Evolutionary conservation across 2,888 invertebrate genomes (phyloP).

Genomic region (Tiliacea citrago): DNA sequence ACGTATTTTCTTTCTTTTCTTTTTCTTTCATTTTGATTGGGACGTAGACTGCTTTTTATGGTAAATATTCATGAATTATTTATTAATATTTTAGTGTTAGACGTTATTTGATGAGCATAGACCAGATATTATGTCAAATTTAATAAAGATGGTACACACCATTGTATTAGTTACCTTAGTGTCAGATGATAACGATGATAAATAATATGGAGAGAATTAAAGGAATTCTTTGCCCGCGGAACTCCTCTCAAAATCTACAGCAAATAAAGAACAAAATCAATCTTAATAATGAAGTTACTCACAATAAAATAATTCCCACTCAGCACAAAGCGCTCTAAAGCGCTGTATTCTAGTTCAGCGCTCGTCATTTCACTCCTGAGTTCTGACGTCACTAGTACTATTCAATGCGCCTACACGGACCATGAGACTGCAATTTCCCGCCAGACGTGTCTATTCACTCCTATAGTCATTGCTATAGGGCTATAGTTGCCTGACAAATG

Average conservation of each 20-base stretch:
- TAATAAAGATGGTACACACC: neutral
- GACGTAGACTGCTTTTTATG: too few relatives aligned
- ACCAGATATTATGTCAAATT: neutral
- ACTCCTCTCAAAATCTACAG: neutral
- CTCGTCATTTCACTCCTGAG: conserved; percentile 49
- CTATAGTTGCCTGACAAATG: conserved; percentile 54
- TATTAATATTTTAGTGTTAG: neutral
- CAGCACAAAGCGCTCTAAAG: conserved; percentile 28
- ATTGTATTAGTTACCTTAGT: neutral
- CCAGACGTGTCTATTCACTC: conserved; percentile 68
- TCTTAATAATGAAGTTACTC: neutral
- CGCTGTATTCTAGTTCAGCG: conserved; percentile 46
- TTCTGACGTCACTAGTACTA: conserved; percentile 57
- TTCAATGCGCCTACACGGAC: conserved; percentile 68
- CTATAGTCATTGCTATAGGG: conserved; percentile 14
- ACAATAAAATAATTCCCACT: conserved; percentile 5
- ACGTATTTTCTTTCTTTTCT: too few relatives aligned
- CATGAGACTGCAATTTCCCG: conserved; percentile 77
- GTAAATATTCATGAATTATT: too few relatives aligned
- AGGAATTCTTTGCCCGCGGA: neutral
- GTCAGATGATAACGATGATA: neutral
- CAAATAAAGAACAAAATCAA: neutral
- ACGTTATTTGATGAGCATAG: too few relatives aligned
- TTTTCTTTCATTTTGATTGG: too few relatives aligned
- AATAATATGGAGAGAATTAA: neutral